phyloP scores from a whole-genome alignment of 30 jellyfish, hydroid and myxozoan genomes.

The Sanderia malayensis region DNA sequence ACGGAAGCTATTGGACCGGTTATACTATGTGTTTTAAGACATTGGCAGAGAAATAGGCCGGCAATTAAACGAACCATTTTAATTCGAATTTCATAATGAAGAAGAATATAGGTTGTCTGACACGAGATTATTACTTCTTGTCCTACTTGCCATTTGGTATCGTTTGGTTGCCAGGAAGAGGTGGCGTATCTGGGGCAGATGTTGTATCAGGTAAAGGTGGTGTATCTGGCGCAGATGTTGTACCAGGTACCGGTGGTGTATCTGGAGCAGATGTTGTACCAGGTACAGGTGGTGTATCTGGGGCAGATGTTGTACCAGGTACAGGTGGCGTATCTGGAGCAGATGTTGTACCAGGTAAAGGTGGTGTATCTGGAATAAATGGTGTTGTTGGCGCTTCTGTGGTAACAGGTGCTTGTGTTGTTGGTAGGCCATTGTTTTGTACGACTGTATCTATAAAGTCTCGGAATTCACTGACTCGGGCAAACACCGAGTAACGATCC shows the following conservation, averaged over 20 bases:
- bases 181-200: neutral
- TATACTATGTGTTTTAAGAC: too few species aligned
- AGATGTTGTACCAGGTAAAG: too few species aligned
- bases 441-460: conserved; percentile 26
- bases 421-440: neutral
- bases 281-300: too few species aligned
- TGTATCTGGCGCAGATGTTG: neutral
- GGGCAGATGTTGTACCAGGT: too few species aligned
- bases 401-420: neutral
- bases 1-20: too few species aligned
- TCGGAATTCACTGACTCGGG: conserved; percentile 46
- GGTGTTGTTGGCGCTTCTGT: neutral
- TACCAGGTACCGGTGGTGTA: neutral
- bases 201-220: neutral
- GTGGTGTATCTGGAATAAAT: neutral
- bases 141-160: too few species aligned
- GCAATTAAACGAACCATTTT: too few species aligned
- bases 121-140: too few species aligned
- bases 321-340: neutral
- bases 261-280: neutral
- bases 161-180: neutral
- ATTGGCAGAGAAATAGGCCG: too few species aligned
- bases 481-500: conserved; percentile 35
- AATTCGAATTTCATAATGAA: too few species aligned
- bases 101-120: too few species aligned